Percentiles rank a stretch among this genome's conserved stretches.
These are phyloP conservation scores for Darevskia mixta DNA, from an alignment of 2,797 vertebrate species.

Conservation along the genomic window DNA sequence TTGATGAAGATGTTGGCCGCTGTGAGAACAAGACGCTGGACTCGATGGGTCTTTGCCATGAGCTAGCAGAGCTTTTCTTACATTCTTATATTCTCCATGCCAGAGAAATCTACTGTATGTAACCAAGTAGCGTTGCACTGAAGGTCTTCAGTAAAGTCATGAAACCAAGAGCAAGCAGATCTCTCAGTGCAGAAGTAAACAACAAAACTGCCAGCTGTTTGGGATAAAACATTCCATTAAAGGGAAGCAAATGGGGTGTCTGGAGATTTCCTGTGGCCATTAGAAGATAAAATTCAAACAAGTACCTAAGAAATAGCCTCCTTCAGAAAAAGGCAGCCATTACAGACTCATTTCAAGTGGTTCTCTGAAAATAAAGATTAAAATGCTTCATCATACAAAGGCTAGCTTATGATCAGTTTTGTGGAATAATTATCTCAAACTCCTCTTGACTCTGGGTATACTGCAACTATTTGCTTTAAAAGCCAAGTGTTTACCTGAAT, in stretches of 20 bases:
- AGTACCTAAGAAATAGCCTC: background rate
- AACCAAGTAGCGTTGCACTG: conserved; percentile 22
- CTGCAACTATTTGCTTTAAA: background rate
- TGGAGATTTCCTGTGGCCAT: background rate
- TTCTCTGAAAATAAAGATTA: background rate
- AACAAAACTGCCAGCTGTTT: conserved; percentile 35
- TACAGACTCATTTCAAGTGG: background rate
- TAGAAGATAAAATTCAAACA: conserved; percentile 13
- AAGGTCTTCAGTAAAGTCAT: background rate
- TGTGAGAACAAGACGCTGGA: too few relatives aligned
- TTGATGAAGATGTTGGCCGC: background rate
- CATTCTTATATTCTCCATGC: background rate
- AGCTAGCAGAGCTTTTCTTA: too few relatives aligned
- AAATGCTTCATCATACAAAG: background rate
- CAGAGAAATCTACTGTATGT: background rate
- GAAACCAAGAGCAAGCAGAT: conserved; percentile 17
- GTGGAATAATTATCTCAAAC: background rate
- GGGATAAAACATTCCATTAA: conserved; percentile 17
- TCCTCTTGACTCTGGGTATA: background rate
- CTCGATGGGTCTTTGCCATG: too few relatives aligned
- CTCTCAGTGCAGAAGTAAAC: conserved; percentile 26
- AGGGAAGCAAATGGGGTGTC: background rate
- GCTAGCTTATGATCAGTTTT: background rate
- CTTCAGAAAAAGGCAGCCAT: background rate
- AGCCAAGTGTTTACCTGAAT: background rate